Evolutionary conservation across 2,888 invertebrate genomes (phyloP).

Genomic region (Megalurothrips usitatus): DNA sequence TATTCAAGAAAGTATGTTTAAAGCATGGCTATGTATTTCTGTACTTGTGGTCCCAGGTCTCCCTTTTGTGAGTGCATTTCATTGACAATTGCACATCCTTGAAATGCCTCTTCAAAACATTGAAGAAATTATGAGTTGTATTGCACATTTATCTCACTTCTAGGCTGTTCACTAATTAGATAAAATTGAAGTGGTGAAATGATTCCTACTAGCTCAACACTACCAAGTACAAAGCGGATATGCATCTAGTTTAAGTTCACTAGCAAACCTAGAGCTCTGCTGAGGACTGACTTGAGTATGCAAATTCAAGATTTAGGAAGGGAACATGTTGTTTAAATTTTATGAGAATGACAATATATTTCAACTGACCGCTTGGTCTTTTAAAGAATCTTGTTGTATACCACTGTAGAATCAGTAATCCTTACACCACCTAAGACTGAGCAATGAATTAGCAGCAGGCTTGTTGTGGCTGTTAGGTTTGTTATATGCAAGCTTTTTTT

Average conservation of each 20-base stretch:
- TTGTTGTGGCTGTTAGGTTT: slow-evolving; percentile 10
- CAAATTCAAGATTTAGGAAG: slow-evolving; percentile 12
- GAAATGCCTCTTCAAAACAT: neutral
- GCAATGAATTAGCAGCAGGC: slow-evolving; percentile 9
- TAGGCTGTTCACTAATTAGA: slow-evolving; percentile 21
- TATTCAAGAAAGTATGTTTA: slow-evolving; percentile 4
- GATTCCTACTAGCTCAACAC: slow-evolving; percentile 24
- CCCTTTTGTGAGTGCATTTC: neutral
- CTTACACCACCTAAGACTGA: slow-evolving; percentile 19
- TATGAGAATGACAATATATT: slow-evolving; percentile 17
- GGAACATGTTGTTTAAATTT: slow-evolving; percentile 19
- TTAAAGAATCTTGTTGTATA: slow-evolving; percentile 25
- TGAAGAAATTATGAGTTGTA: neutral
- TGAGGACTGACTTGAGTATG: slow-evolving; percentile 22
- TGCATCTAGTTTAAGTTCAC: slow-evolving; percentile 2
- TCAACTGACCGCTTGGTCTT: neutral
- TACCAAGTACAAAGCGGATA: slow-evolving; percentile 17
- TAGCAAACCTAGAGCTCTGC: slow-evolving; percentile 8
- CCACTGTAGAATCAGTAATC: slow-evolving; percentile 15
- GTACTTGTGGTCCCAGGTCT: slow-evolving; percentile 11
- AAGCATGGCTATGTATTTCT: neutral
- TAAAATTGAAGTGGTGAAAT: slow-evolving; percentile 15
- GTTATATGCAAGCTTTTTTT: neutral
- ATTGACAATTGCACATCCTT: neutral
- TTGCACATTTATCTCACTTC: slow-evolving; percentile 14